These are phyloP conservation scores for Lymantria monacha DNA, from an alignment of 2,888 invertebrate genomes.

Conservation along the genomic window DNA sequence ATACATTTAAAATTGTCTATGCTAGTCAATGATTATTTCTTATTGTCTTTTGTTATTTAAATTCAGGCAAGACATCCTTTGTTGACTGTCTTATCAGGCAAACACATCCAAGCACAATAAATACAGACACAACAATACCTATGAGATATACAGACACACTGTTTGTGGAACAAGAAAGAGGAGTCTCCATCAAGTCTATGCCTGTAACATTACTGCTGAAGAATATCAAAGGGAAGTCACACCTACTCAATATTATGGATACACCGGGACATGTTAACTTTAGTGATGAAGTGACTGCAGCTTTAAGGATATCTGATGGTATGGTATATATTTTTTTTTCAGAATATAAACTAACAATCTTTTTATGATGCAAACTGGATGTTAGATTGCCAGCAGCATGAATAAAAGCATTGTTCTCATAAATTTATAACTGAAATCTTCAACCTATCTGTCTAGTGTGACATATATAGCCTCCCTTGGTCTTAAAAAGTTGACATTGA, in stretches of 20 bases:
- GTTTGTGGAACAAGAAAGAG: conserved; percentile 98
- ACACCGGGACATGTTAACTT: conserved; percentile 99
- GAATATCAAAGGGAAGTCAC: conserved; percentile 98
- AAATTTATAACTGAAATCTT: too few species aligned
- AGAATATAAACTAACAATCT: not conserved
- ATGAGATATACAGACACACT: conserved; percentile 97
- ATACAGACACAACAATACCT: conserved; percentile 88
- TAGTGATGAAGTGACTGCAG: conserved; percentile 99
- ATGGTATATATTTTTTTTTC: conserved; percentile 19
- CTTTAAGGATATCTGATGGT: conserved; percentile 92
- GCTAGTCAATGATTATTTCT: not conserved
- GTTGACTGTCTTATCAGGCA: conserved; percentile 98
- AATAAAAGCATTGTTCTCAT: too few species aligned
- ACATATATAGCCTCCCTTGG: too few species aligned
- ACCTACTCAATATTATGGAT: conserved; percentile 97
- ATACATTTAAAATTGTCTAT: too few species aligned
- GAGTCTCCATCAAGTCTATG: conserved; percentile 97
- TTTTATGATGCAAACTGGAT: too few species aligned
- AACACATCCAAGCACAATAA: conserved; percentile 94
- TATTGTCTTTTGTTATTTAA: not conserved
- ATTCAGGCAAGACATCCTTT: conserved; percentile 93
- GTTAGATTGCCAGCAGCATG: too few species aligned
- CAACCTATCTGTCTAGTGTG: too few species aligned
- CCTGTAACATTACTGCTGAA: conserved; percentile 97
- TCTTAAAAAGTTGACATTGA: too few species aligned